Evolutionary conservation across 2,888 invertebrate species (phyloP), one percentile per base, ranked within the genome.

Genomic region (Tenthredo livida): DNA sequence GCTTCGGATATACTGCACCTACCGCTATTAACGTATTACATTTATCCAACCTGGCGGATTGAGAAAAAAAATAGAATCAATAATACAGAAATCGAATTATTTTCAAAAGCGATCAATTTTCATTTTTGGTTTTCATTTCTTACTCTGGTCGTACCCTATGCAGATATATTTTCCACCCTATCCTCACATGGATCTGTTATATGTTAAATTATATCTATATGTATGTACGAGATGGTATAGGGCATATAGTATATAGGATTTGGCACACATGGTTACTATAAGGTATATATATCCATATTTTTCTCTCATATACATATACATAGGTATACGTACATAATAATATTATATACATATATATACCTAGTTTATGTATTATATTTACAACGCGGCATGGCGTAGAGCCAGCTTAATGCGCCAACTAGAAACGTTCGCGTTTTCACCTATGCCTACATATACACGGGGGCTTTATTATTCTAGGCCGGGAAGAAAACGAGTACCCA

Each of bases 371-470:
- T 33, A 67, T 25, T 67, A 54, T 67, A 67, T 67, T 67, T 67
- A 67, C 72, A n/a, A 73, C 72, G n/a, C 40, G 40, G 40, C 17
- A 21, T 50, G 77, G 77, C 77, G 54, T 50, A 17, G 77, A 77
- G 77, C 77, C 77, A 77, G 50, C 50, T 25, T 77, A 54, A 77
- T 77, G 77, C 77, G 77, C 47, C 77, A 77, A 54, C 40, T 6
- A 43, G 43, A 15, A 47, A 61, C 61, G 61, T 61, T 61, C 61
- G 21, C 61, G 61, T 61, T 61, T 40, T 75, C 25, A 43, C 47
- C 61, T 61, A 61, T 25, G 10, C 17, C n/a, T n/a, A n/a, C n/a
- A n/a, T n/a, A n/a, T n/a, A n/a, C n/a, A n/a, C n/a, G n/a, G 43
- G 43, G n/a, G 40, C 17, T 4, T 33, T 33, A 10, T n/a, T 15